These are phyloP conservation scores for Garrulus glandarius DNA, from an alignment of 2,797 vertebrate genomes.

Conservation along the genomic window DNA sequence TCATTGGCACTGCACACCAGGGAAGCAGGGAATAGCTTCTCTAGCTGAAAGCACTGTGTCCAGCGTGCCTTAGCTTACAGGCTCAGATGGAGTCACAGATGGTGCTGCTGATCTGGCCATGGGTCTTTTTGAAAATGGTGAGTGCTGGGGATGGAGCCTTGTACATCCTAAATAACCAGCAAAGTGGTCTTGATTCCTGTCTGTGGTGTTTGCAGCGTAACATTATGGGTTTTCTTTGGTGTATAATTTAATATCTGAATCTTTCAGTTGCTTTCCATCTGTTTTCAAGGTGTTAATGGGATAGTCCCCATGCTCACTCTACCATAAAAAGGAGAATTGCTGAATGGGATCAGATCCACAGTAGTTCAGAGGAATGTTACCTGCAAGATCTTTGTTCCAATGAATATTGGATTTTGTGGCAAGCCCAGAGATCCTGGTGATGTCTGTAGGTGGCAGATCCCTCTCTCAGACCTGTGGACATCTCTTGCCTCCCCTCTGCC, in stretches of 20 bases:
- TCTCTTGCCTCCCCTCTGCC: background rate
- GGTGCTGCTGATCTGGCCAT: background rate
- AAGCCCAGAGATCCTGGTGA: background rate
- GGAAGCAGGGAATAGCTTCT: background rate
- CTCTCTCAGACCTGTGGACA: background rate
- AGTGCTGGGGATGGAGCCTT: background rate
- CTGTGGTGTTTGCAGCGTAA: background rate
- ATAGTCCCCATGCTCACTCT: background rate
- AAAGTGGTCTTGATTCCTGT: background rate
- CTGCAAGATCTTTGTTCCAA: background rate
- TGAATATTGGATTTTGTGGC: background rate
- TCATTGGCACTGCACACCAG: background rate
- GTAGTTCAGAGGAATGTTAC: background rate
- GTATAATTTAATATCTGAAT: background rate
- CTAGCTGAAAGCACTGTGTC: background rate
- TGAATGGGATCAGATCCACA: background rate
- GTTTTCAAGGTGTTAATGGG: background rate
- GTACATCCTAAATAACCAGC: background rate
- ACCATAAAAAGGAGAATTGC: background rate
- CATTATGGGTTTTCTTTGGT: background rate
- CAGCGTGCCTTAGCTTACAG: background rate
- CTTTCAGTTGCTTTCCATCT: background rate
- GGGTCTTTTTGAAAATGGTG: background rate
- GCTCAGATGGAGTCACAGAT: slow-evolving; percentile 7
- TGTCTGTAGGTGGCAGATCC: background rate